phyloP scores from a whole-genome alignment of 2,797 vertebrate genomes.

The Basileuterus tristriatus region DNA sequence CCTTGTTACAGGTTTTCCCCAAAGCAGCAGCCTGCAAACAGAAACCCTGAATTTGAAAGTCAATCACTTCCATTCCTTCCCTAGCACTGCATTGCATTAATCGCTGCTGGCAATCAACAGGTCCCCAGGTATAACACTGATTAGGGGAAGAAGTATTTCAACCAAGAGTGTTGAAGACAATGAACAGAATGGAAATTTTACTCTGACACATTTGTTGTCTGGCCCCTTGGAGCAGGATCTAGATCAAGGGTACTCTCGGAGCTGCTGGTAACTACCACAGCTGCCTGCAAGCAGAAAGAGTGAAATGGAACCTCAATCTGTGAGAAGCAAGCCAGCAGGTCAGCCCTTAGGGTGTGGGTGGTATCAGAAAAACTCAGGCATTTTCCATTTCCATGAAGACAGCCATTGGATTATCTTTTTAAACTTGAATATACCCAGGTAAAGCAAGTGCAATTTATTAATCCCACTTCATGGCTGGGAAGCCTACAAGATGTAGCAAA shows the following conservation, averaged over 20 bases:
- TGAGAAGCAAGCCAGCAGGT: neutral
- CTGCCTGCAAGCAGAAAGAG: neutral
- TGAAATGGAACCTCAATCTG: too few relatives aligned
- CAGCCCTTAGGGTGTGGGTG: neutral
- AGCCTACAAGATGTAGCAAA: neutral
- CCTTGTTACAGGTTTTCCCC: neutral
- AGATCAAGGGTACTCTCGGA: neutral
- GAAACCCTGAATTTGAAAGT: slow-evolving; percentile 23
- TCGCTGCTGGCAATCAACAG: neutral
- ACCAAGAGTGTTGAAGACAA: neutral
- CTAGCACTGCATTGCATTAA: neutral
- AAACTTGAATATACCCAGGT: neutral
- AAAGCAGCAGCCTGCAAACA: neutral
- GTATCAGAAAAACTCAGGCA: neutral
- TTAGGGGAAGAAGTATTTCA: neutral
- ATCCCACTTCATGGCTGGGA: neutral
- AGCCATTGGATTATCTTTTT: neutral
- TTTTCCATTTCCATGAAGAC: neutral
- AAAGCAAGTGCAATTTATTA: neutral
- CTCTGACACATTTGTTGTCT: neutral
- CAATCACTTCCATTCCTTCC: slow-evolving; percentile 2
- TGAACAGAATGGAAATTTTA: neutral
- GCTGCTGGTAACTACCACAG: neutral
- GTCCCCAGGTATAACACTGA: neutral
- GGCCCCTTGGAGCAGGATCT: neutral